Evolutionary conservation across 2,888 invertebrate species (phyloP), one percentile per base, ranked within the genome.

Genomic region (Rhagophthalmus giganteus): DNA sequence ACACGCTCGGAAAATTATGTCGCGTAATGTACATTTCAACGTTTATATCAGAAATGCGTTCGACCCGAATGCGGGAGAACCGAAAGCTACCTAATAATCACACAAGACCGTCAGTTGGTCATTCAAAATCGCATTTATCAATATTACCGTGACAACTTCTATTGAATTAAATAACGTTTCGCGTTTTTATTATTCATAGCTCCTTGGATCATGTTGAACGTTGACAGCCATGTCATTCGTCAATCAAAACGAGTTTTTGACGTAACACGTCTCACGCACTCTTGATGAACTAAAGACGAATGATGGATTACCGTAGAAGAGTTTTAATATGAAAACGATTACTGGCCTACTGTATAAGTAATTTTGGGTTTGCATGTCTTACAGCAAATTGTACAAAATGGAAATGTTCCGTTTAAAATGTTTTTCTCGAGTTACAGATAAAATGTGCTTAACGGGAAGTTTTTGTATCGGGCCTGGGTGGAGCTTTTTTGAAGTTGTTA

Each of bases 51-150:
- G 2, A 39, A 47, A 38, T 38, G 20, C 13, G 27, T 35, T 33
- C 9, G 39, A n/a, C 20, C 10, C 25, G 26, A 50, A 50, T 35
- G 28, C 7, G 38, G 24, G 11, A 13, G 39, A n/a, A 14, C 10
- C 25, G 26, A 50, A 50, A 41, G 28, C 7, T 20, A 20, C 20
- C 49, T 45, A 58, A 56, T 59, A 55, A 60, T 54, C 37, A 59
- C 45, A 52, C 45, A 55, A 49, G 48, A 45, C 41, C 50, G 45
- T 49, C 54, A 47, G 54, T 44, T 54, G 55, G 56, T 63, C 60
- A 56, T 67, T 67, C 64, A 68, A 67, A 68, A 64, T 60, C 63
- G 53, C 70, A 70, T 70, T 69, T 70, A 68, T 70, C 70, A 70
- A 61, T 64, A 65, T 63, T 67, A 66, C 64, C 66, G 63, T 66